Percentiles rank a stretch among this genome's conserved stretches.
Conservation (phyloP, 2,888 invertebrate genomes). For the Ophion costatus region DNA sequence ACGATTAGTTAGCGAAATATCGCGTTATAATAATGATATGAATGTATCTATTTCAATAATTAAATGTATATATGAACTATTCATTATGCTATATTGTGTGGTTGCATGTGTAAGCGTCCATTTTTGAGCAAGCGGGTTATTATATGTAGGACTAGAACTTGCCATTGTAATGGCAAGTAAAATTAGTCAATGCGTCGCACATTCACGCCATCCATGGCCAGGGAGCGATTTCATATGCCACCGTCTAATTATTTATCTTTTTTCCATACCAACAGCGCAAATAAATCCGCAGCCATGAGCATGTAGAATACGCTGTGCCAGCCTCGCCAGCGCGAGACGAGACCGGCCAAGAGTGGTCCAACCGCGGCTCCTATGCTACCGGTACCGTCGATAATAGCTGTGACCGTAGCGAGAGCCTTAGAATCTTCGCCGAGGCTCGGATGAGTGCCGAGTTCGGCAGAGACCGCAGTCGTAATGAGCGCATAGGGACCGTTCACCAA, state of each 20-base stretch:
- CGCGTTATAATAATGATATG: not conserved
- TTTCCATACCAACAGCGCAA: conserved; percentile 88
- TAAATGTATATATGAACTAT: no score
- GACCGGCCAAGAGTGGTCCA: conserved; percentile 95
- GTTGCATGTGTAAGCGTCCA: no score
- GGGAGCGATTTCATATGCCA: not conserved
- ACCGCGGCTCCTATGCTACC: conserved; percentile 97
- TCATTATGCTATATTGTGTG: not conserved
- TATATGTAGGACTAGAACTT: no score
- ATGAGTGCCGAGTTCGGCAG: conserved; percentile 97
- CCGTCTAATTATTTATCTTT: not conserved
- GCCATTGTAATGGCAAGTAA: no score
- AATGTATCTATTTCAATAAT: no score
- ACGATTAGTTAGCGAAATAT: conserved; percentile 2
- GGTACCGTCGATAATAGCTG: conserved; percentile 98
- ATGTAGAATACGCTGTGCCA: conserved; percentile 96
- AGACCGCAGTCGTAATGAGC: conserved; percentile 97
- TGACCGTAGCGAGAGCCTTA: conserved; percentile 97
- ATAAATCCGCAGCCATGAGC: conserved; percentile 92
- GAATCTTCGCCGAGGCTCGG: conserved; percentile 92
- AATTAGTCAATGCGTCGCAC: not conserved
- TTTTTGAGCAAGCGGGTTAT: not conserved
- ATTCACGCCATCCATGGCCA: not conserved
- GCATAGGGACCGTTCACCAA: conserved; percentile 98
- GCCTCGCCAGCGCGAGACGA: conserved; percentile 87